Evolutionary conservation across 2,888 invertebrate species (phyloP).

Genomic region (Gymnosoma rotundatum): DNA sequence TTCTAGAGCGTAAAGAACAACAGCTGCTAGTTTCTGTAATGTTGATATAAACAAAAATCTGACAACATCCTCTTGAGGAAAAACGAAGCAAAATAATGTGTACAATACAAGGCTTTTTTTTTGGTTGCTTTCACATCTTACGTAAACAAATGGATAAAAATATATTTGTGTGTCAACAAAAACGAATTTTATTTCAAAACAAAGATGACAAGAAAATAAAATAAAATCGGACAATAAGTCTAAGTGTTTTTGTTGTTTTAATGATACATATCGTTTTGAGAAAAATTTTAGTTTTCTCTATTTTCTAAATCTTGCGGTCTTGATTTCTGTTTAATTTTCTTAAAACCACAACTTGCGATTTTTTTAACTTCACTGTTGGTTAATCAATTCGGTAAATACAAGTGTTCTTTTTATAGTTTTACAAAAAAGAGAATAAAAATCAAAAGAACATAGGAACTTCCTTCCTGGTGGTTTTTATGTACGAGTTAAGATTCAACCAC

Average conservation of each 20-base stretch:
- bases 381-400: conserved; percentile 48
- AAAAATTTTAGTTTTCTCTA: neutral
- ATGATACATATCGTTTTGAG: neutral
- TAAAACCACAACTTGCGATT: neutral
- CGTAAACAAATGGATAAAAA: conserved; percentile 27
- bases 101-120: neutral
- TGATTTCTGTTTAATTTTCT: conserved; percentile 30
- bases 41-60: conserved; percentile 31
- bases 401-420: conserved; percentile 51
- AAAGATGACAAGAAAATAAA: conserved; percentile 18
- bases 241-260: conserved; percentile 6
- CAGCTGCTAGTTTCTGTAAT: conserved; percentile 27
- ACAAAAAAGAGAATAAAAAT: conserved; percentile 45
- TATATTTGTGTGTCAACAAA: conserved; percentile 52
- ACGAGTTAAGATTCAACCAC: conserved; percentile 52
- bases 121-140: neutral
- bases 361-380: conserved; percentile 23
- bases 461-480: conserved; percentile 54
- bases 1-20: neutral
- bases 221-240: conserved; percentile 27
- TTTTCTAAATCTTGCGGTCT: conserved; percentile 20
- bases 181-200: conserved; percentile 17
- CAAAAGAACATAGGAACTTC: conserved; percentile 57
- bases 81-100: conserved; percentile 10
- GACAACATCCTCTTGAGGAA: conserved; percentile 52